Base-by-base conservation (phyloP, 1,140 invertebrate genomes). In the Neocloeon triangulifer region DNA sequence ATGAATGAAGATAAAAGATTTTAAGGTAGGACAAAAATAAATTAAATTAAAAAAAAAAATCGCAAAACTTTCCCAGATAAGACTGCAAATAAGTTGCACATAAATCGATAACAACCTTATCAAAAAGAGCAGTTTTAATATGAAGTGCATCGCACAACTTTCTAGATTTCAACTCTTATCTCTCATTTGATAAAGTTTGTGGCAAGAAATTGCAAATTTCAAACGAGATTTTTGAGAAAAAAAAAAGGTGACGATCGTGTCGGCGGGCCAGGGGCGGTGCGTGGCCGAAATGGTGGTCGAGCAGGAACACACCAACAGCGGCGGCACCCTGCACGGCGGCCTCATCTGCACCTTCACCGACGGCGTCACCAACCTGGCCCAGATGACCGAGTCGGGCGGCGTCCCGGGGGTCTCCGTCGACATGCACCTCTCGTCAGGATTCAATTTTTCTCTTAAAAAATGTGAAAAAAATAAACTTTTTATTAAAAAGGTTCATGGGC, bases 311-410 rank as follows among this genome's bases (percentile, higher is more conserved):
- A 46, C 71, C 1, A 94, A 94, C 51, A 41, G 55, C 14, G 55
- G 52, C 27, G 79, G 80, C 1, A 67, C 65, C 1, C 50, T 91
- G 4, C 82, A 92, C 55, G 84, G 84, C 23, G 85, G 82, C 9
- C 69, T 79, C 38, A 79, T 73, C 8, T 68, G 73, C 8, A 75
- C 76, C 3, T 43, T 91, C 10, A 66, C 91, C 7, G 86, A 94
- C 53, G 59, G 63, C 34, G 50, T 89, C 10, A 86, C 85, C 4
- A 79, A 78, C 0, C 68, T 73, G 47, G 81, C 78, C 2, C 43
- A 89, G 4, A 64, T 75, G 43, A 70, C 74, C 0, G 53, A 65
- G 35, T 62, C 66, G 14, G 56, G 51, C 25, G 51, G 62, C 36
- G 47, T 51, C 19, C 55, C 69, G 34, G 73, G 79, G 20, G 65